Base-by-base conservation (phyloP, 2,888 invertebrate genomes). In the Minunthozetes semirufus region DNA sequence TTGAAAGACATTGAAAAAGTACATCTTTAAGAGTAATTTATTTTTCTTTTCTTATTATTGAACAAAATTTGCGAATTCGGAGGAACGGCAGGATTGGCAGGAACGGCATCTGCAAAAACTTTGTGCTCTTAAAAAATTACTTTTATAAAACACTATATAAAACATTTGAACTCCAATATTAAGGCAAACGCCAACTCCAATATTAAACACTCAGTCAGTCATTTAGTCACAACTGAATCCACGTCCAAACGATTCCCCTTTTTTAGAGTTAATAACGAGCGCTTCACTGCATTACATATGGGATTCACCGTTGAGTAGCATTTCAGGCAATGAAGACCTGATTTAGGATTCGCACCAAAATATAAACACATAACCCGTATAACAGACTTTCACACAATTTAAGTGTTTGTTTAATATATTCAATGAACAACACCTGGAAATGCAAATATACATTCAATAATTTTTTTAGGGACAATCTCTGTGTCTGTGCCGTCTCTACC, bases 1-100 rank as follows among this genome's bases (percentile, higher is more conserved):
- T 9, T 61, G 15, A n/a, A 53, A 61, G 61, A 61, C 61, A 61
- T 61, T 61, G 61, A 61, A 61, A 61, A 61, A 61, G 61, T 61
- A 61, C 61, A 25, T 22, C 22, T 61, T 61, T 29, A 61, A 61
- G 61, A 61, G 27, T 61, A 22, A 61, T 61, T 61, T 61, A 61
- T 61, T 61, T 61, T 61, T 61, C 22, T 61, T 61, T 29, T 61
- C 27, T 61, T 61, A 25, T 61, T 61, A 25, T 27, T 61, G 15
- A 25, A 27, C 27, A 27, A 61, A 61, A 61, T 29, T 61, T 61
- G 27, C 25, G 25, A 61, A 42, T 42, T 42, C 42, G 11, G 13
- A 42, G 19, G 42, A 42, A 42, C 25, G 19, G 19, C 19, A 53
- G 25, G 27, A 42, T 42, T 42, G 9, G 11, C 1, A 42, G 19